A percentile compares a stretch with the other conserved stretches of the same genome.
These are phyloP conservation scores for Orthosia gracilis DNA, from an alignment of 2,888 invertebrate species.

Conservation along the genomic window DNA sequence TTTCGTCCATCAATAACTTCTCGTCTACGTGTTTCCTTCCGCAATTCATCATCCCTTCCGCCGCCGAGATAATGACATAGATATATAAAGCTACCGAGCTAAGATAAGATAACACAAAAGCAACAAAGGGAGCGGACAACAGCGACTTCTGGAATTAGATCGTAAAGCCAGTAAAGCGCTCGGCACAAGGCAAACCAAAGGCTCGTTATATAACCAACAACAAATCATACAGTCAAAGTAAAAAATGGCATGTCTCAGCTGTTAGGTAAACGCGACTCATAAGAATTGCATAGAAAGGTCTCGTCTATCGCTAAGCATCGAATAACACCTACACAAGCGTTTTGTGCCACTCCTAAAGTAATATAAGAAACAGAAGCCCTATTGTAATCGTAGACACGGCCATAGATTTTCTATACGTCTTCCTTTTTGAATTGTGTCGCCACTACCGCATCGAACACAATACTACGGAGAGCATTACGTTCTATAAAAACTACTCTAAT, in stretches of 20 bases:
- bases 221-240: conserved; percentile 14
- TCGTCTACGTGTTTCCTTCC: conserved; percentile 47
- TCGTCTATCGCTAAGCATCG: conserved; percentile 32
- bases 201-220: conserved; percentile 34
- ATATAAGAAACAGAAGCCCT: conserved; percentile 23
- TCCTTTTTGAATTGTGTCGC: conserved; percentile 30
- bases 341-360: conserved; percentile 20
- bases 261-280: conserved; percentile 11
- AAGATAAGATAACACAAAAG: conserved; percentile 75
- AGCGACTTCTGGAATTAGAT: conserved; percentile 56
- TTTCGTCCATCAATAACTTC: conserved; percentile 52
- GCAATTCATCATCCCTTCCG: conserved; percentile 56
- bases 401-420: conserved; percentile 23
- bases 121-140: conserved; percentile 64
- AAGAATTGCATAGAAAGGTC: conserved; percentile 14
- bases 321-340: conserved; percentile 44
- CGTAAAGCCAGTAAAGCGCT: conserved; percentile 33
- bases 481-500: conserved; percentile 51
- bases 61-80: conserved; percentile 61
- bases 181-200: conserved; percentile 21
- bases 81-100: conserved; percentile 68
- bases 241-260: conserved; percentile 21
- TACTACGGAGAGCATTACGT: conserved; percentile 27
- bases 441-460: conserved; percentile 43
- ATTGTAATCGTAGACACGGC: conserved; percentile 35